phyloP scores from a whole-genome alignment of 2,888 invertebrate genomes.

The Gasteruption jaculator region DNA sequence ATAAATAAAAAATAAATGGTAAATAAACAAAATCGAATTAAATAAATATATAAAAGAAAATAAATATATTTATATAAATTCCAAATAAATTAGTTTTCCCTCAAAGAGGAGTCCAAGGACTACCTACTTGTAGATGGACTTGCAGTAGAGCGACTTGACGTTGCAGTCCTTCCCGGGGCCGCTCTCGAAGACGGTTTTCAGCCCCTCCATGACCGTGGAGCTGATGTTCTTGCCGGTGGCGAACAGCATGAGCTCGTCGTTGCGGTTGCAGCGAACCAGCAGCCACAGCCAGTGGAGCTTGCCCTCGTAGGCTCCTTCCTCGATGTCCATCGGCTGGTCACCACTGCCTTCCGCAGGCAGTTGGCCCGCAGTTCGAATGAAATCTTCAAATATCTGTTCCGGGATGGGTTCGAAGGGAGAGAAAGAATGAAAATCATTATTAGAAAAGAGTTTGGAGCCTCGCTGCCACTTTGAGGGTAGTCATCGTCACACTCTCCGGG shows the following conservation, averaged over 20 bases:
- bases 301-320: conserved; percentile 18
- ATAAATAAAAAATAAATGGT: too few species aligned
- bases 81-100: conserved; percentile 9
- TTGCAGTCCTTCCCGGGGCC: conserved; percentile 46
- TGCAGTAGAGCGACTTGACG: conserved; percentile 49
- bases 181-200: conserved; percentile 40
- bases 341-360: conserved; percentile 17
- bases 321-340: conserved; percentile 18
- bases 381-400: conserved; percentile 47
- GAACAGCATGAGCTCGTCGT: conserved; percentile 45
- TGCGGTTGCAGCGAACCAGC: conserved; percentile 43
- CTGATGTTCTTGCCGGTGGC: conserved; percentile 45
- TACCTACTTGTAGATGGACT: conserved; percentile 42
- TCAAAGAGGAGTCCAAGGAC: neutral
- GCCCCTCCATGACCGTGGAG: conserved; percentile 38
- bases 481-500: too few species aligned
- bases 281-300: conserved; percentile 42
- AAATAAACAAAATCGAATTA: conserved; percentile 4
- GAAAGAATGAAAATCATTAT: too few species aligned
- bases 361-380: conserved; percentile 38
- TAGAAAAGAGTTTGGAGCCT: too few species aligned
- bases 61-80: conserved; percentile 9
- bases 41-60: conserved; percentile 5
- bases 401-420: too few species aligned
- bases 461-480: too few species aligned